Evolutionary conservation across 2,888 invertebrate species (phyloP), one percentile per base, ranked within the genome.

Genomic region (Cybosia mesomella): DNA sequence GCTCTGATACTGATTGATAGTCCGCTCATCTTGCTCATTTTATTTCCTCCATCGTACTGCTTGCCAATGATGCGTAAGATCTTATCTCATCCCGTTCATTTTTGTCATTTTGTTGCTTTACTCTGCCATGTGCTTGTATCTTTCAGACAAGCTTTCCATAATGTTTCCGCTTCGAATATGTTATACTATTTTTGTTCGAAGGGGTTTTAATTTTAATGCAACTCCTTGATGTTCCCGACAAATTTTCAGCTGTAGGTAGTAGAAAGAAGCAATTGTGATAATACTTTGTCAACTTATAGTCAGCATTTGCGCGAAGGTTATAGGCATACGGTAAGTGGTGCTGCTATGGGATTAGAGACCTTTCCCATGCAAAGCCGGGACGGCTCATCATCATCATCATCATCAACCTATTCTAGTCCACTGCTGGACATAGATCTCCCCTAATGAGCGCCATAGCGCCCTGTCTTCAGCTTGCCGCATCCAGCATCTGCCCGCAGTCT

Each of bases 1-100:
- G 78, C 80, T 84, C 79, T 83, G 85, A 87, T 84, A 49, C 49
- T 87, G 87, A 88, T 89, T 87, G 89, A 88, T 90, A 83, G 80
- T 75, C 70, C 70, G 72, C 73, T 76, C 73, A 79, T 77, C 68
- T 81, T 78, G 67, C 70, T 74, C 78, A 79, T 84, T 73, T 80
- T 75, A 68, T 64, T 80, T 69, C 58, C 75, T 69, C 66, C 65
- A 77, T 79, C 80, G 69, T 68, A 15, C 21, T 49, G 15, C 10
- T 8, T 36, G 28, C 22, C 39, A 36, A 36, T 39, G 21, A 34
- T 18, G 36, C 10, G 36, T 21, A 36, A 36, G 13, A 32, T 39
- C 24, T 55, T 39, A 39, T 64, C 73, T 75, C 73, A 80, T 76
- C 67, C 80, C 77, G 66, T 70, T 75, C 79, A 78, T 85, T 73